phyloP scores from a whole-genome alignment of 2,797 vertebrate species.

The Halcyon leucocephala region DNA sequence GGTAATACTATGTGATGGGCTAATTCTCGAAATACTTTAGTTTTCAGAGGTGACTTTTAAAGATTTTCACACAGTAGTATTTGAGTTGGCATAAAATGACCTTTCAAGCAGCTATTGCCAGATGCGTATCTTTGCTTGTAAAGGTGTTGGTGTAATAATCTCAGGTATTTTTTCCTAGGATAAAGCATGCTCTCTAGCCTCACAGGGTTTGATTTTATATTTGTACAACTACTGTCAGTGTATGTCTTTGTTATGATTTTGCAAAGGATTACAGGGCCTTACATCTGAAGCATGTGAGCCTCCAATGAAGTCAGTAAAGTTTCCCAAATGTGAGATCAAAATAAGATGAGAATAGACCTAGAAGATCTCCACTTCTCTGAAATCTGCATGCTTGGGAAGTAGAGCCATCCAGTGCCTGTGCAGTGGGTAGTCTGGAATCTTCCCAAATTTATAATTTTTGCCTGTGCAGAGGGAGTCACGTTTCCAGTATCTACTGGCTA shows the following conservation, averaged over 20 bases:
- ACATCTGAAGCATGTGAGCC: neutral
- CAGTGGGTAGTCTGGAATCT: neutral
- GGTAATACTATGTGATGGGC: neutral
- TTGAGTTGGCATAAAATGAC: neutral
- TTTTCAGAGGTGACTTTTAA: neutral
- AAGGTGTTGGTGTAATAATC: neutral
- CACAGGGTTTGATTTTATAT: neutral
- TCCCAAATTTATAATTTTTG: neutral
- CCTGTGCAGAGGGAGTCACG: fast-evolving
- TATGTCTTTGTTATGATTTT: neutral
- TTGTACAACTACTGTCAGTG: neutral
- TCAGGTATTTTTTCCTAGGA: neutral
- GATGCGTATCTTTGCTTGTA: neutral
- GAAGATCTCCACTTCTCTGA: neutral
- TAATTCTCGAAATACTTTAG: neutral
- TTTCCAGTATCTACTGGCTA: neutral
- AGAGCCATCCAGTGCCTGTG: neutral
- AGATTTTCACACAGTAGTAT: neutral
- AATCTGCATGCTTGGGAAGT: fast-evolving
- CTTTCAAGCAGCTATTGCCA: neutral
- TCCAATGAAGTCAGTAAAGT: neutral
- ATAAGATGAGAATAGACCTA: neutral
- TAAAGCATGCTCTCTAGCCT: neutral
- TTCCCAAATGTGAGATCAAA: neutral
- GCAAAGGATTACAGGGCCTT: neutral